Conservation (phyloP, 2,797 vertebrate species). For the Ctenochaetus hawaiiensis region DNA sequence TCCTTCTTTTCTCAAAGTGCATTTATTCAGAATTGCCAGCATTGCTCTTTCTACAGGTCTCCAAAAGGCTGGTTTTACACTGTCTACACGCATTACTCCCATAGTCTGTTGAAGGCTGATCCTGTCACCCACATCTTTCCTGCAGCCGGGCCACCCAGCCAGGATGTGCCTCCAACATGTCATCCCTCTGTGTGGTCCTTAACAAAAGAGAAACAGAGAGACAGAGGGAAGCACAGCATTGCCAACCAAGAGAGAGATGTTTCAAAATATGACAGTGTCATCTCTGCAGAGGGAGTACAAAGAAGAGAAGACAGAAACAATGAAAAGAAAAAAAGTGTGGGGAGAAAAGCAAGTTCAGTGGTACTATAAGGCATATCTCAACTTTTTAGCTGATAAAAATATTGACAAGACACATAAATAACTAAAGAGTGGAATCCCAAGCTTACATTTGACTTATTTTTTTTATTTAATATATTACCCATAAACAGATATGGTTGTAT, state of each 20-base stretch:
- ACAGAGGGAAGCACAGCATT: conserved; percentile 75
- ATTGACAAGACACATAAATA: not conserved
- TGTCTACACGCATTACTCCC: conserved; percentile 88
- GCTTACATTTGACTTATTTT: too few relatives aligned
- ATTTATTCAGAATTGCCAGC: conserved; percentile 85
- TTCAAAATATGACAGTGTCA: conserved; percentile 88
- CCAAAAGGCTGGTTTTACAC: conserved; percentile 87
- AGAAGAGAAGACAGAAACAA: conserved; percentile 32
- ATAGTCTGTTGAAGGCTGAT: conserved; percentile 85
- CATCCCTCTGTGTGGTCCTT: conserved; percentile 89
- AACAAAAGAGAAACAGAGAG: conserved; percentile 84
- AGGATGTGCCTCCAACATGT: conserved; percentile 86
- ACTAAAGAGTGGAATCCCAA: too few relatives aligned
- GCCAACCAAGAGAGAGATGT: conserved; percentile 87
- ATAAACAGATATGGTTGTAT: not conserved
- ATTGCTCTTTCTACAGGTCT: conserved; percentile 83
- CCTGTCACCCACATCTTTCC: conserved; percentile 86
- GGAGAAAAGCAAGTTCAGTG: conserved; percentile 43
- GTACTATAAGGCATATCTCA: conserved; percentile 12
- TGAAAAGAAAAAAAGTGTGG: conserved; percentile 30
- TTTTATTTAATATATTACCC: not conserved
- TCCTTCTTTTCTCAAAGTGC: conserved; percentile 61
- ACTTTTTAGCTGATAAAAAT: conserved; percentile 14
- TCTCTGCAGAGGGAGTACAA: conserved; percentile 79
- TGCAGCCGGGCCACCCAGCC: conserved; percentile 88